These are phyloP conservation scores for Scrobipalpa costella DNA, from an alignment of 2,888 invertebrate species.

Conservation along the genomic window DNA sequence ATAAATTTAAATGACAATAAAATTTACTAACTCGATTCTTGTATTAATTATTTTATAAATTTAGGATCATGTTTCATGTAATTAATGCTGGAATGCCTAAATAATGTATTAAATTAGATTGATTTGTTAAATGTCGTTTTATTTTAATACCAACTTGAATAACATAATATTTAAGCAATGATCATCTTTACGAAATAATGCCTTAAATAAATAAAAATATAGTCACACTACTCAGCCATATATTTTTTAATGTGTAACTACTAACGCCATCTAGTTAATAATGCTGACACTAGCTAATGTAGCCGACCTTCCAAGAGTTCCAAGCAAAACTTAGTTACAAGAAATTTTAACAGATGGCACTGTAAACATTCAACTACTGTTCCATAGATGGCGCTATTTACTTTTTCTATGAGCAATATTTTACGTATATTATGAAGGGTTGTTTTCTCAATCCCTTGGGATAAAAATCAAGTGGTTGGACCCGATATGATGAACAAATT, in stretches of 20 bases:
- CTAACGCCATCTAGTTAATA: background rate
- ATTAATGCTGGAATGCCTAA: conserved; percentile 59
- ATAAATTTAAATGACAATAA: conserved; percentile 30
- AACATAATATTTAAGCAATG: background rate
- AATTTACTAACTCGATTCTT: conserved; percentile 34
- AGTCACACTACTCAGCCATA: too few species aligned
- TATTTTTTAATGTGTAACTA: too few species aligned
- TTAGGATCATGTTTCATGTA: conserved; percentile 49
- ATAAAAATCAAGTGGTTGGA: conserved; percentile 36
- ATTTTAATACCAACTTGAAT: background rate
- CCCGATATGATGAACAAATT: conserved; percentile 30
- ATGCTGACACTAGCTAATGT: background rate
- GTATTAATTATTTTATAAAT: conserved; percentile 19
- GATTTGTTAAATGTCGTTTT: conserved; percentile 48
- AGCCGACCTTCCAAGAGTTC: background rate
- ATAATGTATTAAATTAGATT: conserved; percentile 54
- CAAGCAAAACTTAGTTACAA: background rate
- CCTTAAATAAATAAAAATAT: too few species aligned
- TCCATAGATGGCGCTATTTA: background rate
- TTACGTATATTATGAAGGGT: background rate
- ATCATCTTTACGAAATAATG: background rate
- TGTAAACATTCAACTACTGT: background rate
- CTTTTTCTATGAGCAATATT: background rate
- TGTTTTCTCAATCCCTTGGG: conserved; percentile 20
- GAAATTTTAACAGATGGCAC: background rate